These are phyloP conservation scores for Petromus typicus DNA, from an alignment of 2,113 vertebrate species.

Conservation along the genomic window DNA sequence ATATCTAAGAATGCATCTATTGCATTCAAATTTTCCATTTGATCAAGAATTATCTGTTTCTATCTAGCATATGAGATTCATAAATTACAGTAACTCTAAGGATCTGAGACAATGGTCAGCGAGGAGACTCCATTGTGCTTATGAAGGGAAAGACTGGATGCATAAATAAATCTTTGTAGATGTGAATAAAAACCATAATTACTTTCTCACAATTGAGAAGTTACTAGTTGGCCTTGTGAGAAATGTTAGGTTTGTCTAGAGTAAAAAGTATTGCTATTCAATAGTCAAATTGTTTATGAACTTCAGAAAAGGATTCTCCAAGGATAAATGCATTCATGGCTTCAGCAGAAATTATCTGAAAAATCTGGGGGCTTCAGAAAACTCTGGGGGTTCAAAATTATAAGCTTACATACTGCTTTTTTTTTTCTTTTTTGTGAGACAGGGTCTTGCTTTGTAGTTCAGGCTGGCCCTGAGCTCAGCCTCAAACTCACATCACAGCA, in stretches of 20 bases:
- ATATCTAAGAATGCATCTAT: background rate
- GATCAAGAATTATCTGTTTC: constrained; percentile 14
- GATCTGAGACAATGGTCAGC: background rate
- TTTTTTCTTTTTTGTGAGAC: too few species aligned
- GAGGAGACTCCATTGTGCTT: background rate
- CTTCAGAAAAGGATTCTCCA: background rate
- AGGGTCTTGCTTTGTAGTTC: too few species aligned
- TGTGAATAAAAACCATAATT: background rate
- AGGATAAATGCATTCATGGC: background rate
- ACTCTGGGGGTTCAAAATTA: background rate
- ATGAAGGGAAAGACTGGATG: background rate
- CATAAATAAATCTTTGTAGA: background rate
- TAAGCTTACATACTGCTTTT: background rate
- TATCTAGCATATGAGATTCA: background rate
- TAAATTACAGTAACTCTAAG: background rate
- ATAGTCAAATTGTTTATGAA: background rate
- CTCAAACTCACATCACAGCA: too few species aligned
- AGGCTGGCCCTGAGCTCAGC: too few species aligned
- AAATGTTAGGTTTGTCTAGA: background rate
- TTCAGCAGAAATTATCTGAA: background rate
- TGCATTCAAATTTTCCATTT: background rate
- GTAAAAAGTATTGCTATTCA: background rate
- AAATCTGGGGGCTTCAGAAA: background rate
- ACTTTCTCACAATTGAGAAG: background rate
- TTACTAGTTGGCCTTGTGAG: background rate